Percentiles rank a stretch among this genome's conserved stretches.
Conservation (phyloP, 1,140 invertebrate species). For the Dryas iulia region DNA sequence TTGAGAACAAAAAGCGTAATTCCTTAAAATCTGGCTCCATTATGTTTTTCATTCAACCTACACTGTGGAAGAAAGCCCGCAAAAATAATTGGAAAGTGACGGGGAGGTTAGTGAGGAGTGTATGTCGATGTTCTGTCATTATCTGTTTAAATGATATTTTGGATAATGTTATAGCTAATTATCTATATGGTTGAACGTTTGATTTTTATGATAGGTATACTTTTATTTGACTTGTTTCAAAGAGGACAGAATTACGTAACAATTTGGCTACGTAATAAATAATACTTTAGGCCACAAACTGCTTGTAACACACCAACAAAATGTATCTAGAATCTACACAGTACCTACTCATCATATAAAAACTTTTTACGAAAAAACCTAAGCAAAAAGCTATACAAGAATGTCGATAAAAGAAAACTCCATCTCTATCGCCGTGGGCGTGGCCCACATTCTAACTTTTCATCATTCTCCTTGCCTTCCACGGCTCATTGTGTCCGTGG, state of each 20-base stretch:
- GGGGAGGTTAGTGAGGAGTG: conserved; percentile 41
- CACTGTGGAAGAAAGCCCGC: conserved; percentile 69
- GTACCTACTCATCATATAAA: not conserved
- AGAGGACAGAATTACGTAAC: too few species aligned
- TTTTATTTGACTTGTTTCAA: not conserved
- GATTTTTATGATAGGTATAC: too few species aligned
- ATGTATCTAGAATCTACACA: too few species aligned
- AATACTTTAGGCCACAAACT: too few species aligned
- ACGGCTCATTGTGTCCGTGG: conserved; percentile 74
- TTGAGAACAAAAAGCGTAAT: conserved; percentile 68
- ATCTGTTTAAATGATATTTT: not conserved
- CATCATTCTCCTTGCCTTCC: conserved; percentile 72
- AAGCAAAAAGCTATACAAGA: conserved; percentile 7
- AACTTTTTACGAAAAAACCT: not conserved
- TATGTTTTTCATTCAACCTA: conserved; percentile 59
- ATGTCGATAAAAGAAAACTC: conserved; percentile 40
- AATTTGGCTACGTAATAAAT: too few species aligned
- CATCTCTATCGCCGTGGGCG: conserved; percentile 58
- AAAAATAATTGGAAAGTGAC: conserved; percentile 78
- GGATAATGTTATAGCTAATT: too few species aligned
- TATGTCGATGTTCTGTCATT: conserved; percentile 37
- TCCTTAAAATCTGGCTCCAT: conserved; percentile 71
- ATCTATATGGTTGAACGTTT: too few species aligned
- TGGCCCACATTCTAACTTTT: conserved; percentile 76
- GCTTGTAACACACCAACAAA: too few species aligned